Base-by-base conservation (phyloP, 1,140 invertebrate genomes). In the Trichogramma pretiosum region DNA sequence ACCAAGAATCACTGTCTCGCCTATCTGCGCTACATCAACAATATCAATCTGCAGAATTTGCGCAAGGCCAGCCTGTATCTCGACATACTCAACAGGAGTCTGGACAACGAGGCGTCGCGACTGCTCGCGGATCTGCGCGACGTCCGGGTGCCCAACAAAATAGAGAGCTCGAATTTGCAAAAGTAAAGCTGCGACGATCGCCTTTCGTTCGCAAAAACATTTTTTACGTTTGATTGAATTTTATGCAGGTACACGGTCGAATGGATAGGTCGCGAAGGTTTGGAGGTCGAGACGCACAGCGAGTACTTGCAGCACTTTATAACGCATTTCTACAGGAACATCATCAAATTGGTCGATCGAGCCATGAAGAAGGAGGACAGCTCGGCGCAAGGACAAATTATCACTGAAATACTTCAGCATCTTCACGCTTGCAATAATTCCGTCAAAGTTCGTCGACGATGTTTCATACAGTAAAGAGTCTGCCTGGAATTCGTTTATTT, bases 221-320 rank as follows among this genome's bases (percentile, higher is more conserved):
- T n/a, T n/a, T n/a, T n/a, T n/a, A n/a, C n/a, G n/a, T n/a, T n/a
- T n/a, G n/a, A n/a, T n/a, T n/a, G n/a, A n/a, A n/a, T n/a, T n/a
- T 30, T 46, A 30, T 52, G 28, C 58, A 90, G 89, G 59, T 97
- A 94, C 60, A 93, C 87, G 0, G 90, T 98, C 1, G 93, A 97
- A 65, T 98, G 94, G 94, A 92, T 93, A 21, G 93, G 93, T 0
- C 79, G 93, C 40, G 93, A 97, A 66, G 94, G 94, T 38, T 74
- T 98, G 9, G 92, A 94, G 58, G 78, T 80, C 10, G 90, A 95
- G 61, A 93, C 91, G 0, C 94, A 98, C 60, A 80, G 85, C 36
- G 91, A 96, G 63, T 98, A 98, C 66, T 74, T 98, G 13, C 87
- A 92, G 63, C 85, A 95, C 61, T 99, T 99, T 67, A 93, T 93